phyloP scores from a whole-genome alignment of 2,797 vertebrate genomes.

The Syngnathus rostellatus region DNA sequence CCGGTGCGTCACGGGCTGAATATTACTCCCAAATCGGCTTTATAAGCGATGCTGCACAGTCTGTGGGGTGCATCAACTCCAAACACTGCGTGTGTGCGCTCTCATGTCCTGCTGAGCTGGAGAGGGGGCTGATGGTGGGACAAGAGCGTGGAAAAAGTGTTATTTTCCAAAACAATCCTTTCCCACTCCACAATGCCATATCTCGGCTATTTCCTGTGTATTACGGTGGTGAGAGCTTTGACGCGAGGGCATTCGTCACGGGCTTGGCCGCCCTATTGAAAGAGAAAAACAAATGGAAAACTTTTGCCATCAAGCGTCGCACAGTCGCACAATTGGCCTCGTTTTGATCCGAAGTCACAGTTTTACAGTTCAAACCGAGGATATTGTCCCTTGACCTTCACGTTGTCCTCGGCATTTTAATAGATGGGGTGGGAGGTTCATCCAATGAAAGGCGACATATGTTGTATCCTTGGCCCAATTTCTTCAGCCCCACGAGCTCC shows the following conservation, averaged over 20 bases:
- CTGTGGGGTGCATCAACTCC: constrained; percentile 64
- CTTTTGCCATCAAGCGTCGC: constrained; percentile 47
- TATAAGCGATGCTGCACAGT: constrained; percentile 68
- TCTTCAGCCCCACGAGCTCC: too few species aligned
- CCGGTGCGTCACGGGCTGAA: constrained; percentile 6
- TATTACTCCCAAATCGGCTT: constrained; percentile 32
- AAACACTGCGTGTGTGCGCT: constrained; percentile 59
- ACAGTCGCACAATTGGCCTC: constrained; percentile 33
- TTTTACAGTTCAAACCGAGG: neutral
- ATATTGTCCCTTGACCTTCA: too few species aligned
- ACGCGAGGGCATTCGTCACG: constrained; percentile 74
- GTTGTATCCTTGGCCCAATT: too few species aligned
- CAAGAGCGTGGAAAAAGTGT: constrained; percentile 67
- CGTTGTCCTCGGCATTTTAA: too few species aligned
- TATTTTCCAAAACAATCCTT: constrained; percentile 72
- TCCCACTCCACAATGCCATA: constrained; percentile 63
- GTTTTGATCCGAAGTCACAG: neutral
- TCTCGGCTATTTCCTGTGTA: constrained; percentile 74
- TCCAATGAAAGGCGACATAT: too few species aligned
- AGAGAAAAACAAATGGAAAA: constrained; percentile 56
- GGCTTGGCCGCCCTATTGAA: constrained; percentile 71
- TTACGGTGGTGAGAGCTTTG: constrained; percentile 74
- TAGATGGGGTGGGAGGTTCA: too few species aligned
- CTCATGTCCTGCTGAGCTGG: constrained; percentile 63
- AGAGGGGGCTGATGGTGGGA: constrained; percentile 53